A percentile compares a stretch with the other conserved stretches of the same genome.
Conservation (phyloP, 2,797 vertebrate genomes). For the Acridotheres tristis region DNA sequence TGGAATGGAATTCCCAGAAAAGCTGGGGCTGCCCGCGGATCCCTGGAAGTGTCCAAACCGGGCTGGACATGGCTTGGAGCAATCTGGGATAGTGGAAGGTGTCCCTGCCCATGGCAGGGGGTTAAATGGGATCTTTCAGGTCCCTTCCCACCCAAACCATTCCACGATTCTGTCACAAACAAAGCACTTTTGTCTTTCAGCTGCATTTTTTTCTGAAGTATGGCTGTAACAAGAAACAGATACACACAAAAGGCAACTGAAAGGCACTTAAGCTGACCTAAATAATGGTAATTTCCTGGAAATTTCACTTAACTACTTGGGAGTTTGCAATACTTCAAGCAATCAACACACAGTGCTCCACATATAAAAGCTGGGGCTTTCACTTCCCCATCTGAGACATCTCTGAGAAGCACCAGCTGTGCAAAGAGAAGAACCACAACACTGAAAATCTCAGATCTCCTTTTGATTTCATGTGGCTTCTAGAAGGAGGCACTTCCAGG, state of each 20-base stretch:
- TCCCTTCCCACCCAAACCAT: neutral
- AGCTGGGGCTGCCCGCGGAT: neutral
- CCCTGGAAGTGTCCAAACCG: neutral
- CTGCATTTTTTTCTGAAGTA: neutral
- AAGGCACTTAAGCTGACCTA: neutral
- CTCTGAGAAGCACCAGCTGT: neutral
- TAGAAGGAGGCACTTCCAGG: neutral
- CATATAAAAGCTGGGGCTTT: neutral
- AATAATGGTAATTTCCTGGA: neutral
- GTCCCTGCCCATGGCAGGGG: neutral
- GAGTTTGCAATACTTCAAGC: neutral
- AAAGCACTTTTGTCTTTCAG: neutral
- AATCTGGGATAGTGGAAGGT: rapidly evolving
- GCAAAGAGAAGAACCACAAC: neutral
- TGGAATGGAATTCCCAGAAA: rapidly evolving
- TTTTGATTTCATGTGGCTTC: neutral
- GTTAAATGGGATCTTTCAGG: neutral
- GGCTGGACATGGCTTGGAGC: rapidly evolving
- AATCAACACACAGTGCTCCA: neutral
- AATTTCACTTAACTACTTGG: neutral
- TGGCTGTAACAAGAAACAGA: neutral
- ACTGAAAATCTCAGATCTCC: neutral
- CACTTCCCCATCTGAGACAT: neutral
- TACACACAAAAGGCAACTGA: neutral
- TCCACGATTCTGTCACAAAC: neutral